Evolutionary conservation across 2,113 vertebrate genomes (phyloP).

Genomic region (Chascanopsetta lugubris): DNA sequence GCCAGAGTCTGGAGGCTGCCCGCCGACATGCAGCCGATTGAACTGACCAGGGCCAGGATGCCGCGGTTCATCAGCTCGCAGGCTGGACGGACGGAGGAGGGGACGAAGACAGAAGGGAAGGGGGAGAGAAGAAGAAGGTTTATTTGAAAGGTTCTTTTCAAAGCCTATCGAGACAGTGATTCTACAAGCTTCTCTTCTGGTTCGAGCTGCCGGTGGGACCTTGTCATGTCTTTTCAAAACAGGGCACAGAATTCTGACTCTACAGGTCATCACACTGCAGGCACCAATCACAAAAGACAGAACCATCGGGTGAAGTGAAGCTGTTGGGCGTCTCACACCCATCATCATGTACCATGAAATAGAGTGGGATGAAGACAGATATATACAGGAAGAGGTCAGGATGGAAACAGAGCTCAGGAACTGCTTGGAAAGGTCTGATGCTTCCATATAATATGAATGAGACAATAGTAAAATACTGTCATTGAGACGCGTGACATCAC

Average conservation of each 20-base stretch:
- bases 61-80: conserved; percentile 99
- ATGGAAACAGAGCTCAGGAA: no score
- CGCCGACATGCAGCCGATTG: conserved; percentile 96
- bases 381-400: not conserved
- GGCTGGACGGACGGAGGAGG: conserved; percentile 79
- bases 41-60: conserved; percentile 97
- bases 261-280: conserved; percentile 38
- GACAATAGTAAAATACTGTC: not conserved
- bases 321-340: conserved; percentile 6
- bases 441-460: not conserved
- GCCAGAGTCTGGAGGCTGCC: conserved; percentile 93
- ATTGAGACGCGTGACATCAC: not conserved
- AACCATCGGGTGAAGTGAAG: conserved; percentile 24
- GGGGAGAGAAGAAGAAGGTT: conserved; percentile 3
- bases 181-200: not conserved
- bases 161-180: not conserved
- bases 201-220: no score
- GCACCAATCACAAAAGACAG: not conserved
- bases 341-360: conserved; percentile 8
- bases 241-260: conserved; percentile 15
- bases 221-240: conserved; percentile 1
- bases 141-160: conserved; percentile 27
- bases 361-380: not conserved
- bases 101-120: not conserved
- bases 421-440: no score